Conservation (phyloP, 2,113 vertebrate genomes). For the Thomomys bottae region DNA sequence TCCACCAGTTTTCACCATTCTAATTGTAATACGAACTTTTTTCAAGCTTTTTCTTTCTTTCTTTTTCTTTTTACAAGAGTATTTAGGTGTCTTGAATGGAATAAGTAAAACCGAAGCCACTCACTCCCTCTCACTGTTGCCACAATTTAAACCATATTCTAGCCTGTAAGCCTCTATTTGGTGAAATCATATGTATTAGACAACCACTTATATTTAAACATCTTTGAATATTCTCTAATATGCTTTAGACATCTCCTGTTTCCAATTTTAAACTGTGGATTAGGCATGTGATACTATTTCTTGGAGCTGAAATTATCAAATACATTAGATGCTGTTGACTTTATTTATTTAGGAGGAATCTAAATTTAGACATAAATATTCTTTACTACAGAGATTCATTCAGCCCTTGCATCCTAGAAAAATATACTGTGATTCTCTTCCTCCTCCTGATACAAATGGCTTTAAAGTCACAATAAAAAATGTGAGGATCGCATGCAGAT, state of each 20-base stretch:
- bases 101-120: not conserved
- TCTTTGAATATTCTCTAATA: conserved; percentile 12
- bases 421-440: not conserved
- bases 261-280: conserved; percentile 43
- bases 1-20: not conserved
- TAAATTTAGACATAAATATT: not conserved
- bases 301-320: not conserved
- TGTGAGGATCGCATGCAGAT: not conserved
- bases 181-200: not conserved
- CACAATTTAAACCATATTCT: not conserved
- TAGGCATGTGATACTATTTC: not conserved
- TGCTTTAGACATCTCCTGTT: not conserved
- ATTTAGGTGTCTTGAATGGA: not conserved
- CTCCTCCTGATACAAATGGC: not conserved
- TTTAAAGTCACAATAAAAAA: conserved; percentile 23
- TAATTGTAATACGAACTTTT: conserved; percentile 1
- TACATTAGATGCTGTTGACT: conserved; percentile 15
- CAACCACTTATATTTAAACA: not conserved
- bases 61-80: no score
- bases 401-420: not conserved
- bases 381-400: not conserved
- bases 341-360: conserved; percentile 27
- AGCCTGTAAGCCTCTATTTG: not conserved
- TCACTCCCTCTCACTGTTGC: not conserved
- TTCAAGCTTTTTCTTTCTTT: no score